A percentile compares a stretch with the other conserved stretches of the same genome.
Conservation (phyloP, 2,888 invertebrate genomes). For the Spodoptera littoralis region DNA sequence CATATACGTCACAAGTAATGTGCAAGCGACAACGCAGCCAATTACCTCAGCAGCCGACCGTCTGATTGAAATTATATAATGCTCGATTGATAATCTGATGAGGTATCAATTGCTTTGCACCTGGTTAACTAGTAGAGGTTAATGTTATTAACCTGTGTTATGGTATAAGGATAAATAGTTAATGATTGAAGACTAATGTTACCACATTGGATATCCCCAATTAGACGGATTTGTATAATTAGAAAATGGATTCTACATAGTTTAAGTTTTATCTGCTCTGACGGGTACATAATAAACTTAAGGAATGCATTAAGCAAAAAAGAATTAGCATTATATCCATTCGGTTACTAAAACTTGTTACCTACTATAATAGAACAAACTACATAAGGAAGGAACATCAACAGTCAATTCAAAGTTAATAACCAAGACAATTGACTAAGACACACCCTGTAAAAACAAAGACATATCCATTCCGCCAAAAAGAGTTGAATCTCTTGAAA, state of each 20-base stretch:
- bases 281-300: no score
- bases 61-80: conserved; percentile 75
- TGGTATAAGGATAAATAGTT: no score
- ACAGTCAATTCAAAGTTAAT: conserved; percentile 5
- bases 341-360: no score
- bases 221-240: no score
- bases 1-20: conserved; percentile 19
- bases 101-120: conserved; percentile 49
- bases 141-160: conserved; percentile 2
- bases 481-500: conserved; percentile 33
- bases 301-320: no score
- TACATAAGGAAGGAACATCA: neutral
- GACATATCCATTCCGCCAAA: conserved; percentile 30
- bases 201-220: no score
- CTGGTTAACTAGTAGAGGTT: conserved; percentile 20
- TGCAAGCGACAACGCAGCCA: conserved; percentile 60
- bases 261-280: no score
- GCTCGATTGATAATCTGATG: conserved; percentile 69
- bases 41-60: conserved; percentile 69
- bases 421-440: conserved; percentile 34
- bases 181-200: no score
- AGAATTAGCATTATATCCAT: no score
- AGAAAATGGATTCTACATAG: no score
- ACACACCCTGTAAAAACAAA: conserved; percentile 34
- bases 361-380: no score